A percentile compares a stretch with the other conserved stretches of the same genome.
Evolutionary conservation across 2,113 vertebrate species (phyloP).

Genomic region (Leiothrix lutea): DNA sequence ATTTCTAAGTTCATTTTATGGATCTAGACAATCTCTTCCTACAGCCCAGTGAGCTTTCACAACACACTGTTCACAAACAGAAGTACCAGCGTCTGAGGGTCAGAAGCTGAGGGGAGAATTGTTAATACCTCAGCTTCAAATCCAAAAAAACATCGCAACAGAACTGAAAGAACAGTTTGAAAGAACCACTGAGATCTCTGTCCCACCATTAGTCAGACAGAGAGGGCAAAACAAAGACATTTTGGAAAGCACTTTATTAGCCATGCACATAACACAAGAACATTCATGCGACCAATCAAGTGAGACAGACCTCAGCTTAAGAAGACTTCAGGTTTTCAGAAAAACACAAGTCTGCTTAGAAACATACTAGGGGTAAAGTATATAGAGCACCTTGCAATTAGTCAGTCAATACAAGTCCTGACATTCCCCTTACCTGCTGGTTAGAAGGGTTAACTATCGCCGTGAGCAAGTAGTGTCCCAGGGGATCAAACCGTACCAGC

Average conservation of each 20-base stretch:
- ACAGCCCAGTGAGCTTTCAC: neutral
- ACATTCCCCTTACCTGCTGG: constrained; percentile 85
- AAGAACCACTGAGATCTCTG: neutral
- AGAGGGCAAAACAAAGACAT: neutral
- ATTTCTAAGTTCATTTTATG: neutral
- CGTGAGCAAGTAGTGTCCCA: constrained; percentile 97
- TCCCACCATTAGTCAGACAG: neutral
- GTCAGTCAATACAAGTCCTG: neutral
- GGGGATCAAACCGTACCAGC: constrained; percentile 95
- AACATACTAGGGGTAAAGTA: neutral
- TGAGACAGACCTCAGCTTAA: neutral
- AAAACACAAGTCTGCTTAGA: neutral
- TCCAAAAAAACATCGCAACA: neutral
- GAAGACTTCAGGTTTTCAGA: neutral
- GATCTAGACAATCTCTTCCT: neutral
- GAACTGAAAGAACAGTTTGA: neutral
- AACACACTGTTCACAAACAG: neutral
- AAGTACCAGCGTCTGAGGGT: neutral
- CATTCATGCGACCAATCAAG: neutral
- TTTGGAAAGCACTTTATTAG: neutral
- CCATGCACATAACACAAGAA: neutral
- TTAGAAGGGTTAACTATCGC: constrained; percentile 98
- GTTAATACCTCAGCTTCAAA: neutral
- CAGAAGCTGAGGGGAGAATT: neutral
- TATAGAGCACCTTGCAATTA: neutral